Percentiles rank a stretch among this genome's conserved stretches.
phyloP scores from a whole-genome alignment of 2,888 invertebrate genomes.

The Limnephilus marmoratus region DNA sequence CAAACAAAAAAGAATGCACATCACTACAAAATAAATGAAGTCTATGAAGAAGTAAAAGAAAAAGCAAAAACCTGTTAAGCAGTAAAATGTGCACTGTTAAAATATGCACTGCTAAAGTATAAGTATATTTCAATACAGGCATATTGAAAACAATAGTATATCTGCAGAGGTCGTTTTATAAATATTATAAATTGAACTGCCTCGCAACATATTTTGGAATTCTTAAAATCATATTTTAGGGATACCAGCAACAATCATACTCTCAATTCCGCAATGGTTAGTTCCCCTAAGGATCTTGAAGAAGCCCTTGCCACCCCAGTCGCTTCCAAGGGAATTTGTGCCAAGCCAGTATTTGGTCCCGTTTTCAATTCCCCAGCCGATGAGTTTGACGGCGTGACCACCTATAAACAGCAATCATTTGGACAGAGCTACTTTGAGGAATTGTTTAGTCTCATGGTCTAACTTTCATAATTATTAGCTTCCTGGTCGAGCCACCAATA shows the following conservation, averaged over 20 bases:
- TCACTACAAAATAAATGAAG: no score
- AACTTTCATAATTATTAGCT: no score
- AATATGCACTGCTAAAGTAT: no score
- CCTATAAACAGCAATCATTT: constrained; percentile 69
- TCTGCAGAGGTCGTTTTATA: not conserved
- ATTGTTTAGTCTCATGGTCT: no score
- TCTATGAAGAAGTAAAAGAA: no score
- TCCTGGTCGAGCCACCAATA: no score
- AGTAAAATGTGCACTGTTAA: no score
- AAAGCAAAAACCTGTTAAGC: no score
- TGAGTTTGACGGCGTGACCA: constrained; percentile 91
- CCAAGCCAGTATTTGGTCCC: constrained; percentile 91
- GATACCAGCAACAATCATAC: constrained; percentile 82
- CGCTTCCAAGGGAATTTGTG: constrained; percentile 95
- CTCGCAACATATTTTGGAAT: not conserved
- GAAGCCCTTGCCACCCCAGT: constrained; percentile 93
- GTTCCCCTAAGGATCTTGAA: constrained; percentile 91
- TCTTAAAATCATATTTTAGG: constrained; percentile 70
- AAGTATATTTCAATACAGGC: no score
- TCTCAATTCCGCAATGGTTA: constrained; percentile 87
- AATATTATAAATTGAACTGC: not conserved
- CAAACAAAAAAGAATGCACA: no score
- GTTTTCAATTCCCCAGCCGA: constrained; percentile 93
- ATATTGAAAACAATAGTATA: no score
- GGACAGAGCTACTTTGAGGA: no score